Base-by-base conservation (phyloP, 2,113 vertebrate species). In the Epinephelus lanceolatus region DNA sequence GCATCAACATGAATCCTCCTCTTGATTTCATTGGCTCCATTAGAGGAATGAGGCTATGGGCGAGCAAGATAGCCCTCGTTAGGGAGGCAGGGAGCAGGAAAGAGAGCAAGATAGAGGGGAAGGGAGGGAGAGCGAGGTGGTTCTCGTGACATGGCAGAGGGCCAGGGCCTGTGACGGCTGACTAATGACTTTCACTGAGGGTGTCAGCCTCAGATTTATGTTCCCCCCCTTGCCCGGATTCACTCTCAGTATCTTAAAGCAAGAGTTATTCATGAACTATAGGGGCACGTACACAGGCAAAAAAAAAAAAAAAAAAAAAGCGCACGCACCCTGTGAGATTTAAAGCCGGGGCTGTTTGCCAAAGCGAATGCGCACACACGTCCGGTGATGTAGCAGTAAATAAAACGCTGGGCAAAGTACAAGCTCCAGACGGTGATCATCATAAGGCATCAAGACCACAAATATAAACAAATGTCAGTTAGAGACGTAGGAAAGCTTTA, bases 141-240 rank as follows among this genome's bases (percentile, higher is more conserved):
- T 83, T 83, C 79, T 83, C 14, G 53, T 88, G 87, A 84, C 80
- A 76, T 94, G 91, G 91, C 91, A 76, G 55, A 57, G 74, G 83
- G 90, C 94, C 91, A 93, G 85, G 79, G 80, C 87, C 60, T 40
- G 81, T 91, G 92, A 90, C 86, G 73, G 92, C 88, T 95, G 94
- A 95, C 93, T 95, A 94, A 95, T 94, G 93, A 93, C 92, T 93
- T 92, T 94, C 90, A 91, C 89, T 92, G 91, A 89, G 75, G 80
- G 81, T 93, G 93, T 93, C 93, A 88, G 83, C 70, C 62, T 81
- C 91, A 92, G 94, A 95, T 94, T 95, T 94, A 94, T 94, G 88
- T 85, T 65, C 12, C 59, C 40, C 73, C 62, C 80, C 49, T 81
- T 53, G 61, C 91, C 76, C 25, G 68, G 86, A 91, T 86, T 86